Percentiles rank a stretch among this genome's conserved stretches.
phyloP scores from a whole-genome alignment of 1,140 invertebrate species.

The Nomia melanderi region DNA sequence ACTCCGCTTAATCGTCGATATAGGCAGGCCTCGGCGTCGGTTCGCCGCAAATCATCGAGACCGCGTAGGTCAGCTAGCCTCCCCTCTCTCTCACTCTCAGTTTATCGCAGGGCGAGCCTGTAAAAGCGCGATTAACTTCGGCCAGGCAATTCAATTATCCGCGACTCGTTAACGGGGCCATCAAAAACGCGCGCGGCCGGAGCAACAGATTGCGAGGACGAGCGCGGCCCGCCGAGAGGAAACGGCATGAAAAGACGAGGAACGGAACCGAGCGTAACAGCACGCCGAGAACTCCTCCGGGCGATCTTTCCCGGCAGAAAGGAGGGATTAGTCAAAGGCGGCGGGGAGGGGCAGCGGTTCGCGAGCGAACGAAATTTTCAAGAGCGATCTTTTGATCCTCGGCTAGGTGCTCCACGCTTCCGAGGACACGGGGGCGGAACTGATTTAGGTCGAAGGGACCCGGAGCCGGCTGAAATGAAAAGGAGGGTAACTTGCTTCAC shows the following conservation, averaged over 20 bases:
- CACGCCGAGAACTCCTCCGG: background rate
- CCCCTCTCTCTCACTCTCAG: background rate
- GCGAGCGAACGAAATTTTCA: constrained; percentile 13
- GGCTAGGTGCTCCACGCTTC: background rate
- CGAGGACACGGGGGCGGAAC: background rate
- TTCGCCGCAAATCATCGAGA: background rate
- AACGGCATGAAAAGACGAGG: background rate
- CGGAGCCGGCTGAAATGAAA: too few relatives aligned
- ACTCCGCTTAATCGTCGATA: background rate
- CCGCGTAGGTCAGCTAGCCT: too few relatives aligned
- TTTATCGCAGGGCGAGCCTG: background rate
- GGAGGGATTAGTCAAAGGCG: constrained; percentile 2
- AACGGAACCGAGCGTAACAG: background rate
- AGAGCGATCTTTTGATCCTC: background rate
- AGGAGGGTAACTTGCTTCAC: background rate
- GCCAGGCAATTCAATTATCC: background rate
- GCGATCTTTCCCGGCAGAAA: background rate
- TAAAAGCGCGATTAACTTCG: constrained; percentile 11
- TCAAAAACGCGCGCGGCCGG: background rate
- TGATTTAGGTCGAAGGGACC: constrained; percentile 14
- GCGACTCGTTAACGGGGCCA: background rate
- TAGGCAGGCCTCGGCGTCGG: background rate
- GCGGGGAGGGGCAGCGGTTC: too few relatives aligned
- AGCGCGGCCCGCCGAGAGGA: background rate
- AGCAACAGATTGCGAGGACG: constrained; percentile 32